phyloP scores from a whole-genome alignment of 2,797 vertebrate species.

The Siniperca scherzeri region DNA sequence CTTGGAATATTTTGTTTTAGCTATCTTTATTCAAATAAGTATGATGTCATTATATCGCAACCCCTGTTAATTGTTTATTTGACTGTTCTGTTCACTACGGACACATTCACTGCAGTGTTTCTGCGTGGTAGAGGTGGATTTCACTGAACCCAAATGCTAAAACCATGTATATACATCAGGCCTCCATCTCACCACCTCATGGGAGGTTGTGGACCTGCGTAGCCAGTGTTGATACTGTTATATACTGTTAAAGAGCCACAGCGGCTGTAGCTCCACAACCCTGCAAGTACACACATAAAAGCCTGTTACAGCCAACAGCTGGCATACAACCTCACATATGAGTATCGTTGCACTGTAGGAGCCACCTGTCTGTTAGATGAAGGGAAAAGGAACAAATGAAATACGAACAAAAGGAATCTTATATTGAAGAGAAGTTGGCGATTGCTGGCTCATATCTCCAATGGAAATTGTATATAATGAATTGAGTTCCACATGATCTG shows the following conservation, averaged over 20 bases:
- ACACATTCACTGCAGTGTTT: conserved; percentile 48
- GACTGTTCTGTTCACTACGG: conserved; percentile 60
- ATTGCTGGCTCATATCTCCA: conserved; percentile 73
- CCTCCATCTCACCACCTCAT: conserved; percentile 59
- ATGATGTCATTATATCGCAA: conserved; percentile 75
- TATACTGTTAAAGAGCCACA: conserved; percentile 57
- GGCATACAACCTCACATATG: conserved; percentile 58
- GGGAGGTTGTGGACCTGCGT: conserved; percentile 54
- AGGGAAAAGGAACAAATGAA: conserved; percentile 65
- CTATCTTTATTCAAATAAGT: conserved; percentile 66
- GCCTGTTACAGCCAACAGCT: conserved; percentile 63
- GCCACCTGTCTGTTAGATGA: conserved; percentile 62
- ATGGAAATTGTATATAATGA: conserved; percentile 80
- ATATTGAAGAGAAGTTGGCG: conserved; percentile 64
- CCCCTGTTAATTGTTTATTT: conserved; percentile 50
- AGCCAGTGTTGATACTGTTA: conserved; percentile 62
- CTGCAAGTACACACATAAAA: conserved; percentile 64
- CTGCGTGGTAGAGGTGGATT: conserved; percentile 25
- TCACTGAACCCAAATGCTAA: conserved; percentile 47
- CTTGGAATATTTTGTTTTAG: conserved; percentile 70
- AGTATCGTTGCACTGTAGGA: conserved; percentile 74
- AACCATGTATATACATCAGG: conserved; percentile 36
- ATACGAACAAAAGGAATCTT: conserved; percentile 67
- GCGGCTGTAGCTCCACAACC: conserved; percentile 67
- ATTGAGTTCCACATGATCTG: conserved; percentile 64